Conservation (phyloP, 2,797 vertebrate genomes). For the Eulemur coronatus region DNA sequence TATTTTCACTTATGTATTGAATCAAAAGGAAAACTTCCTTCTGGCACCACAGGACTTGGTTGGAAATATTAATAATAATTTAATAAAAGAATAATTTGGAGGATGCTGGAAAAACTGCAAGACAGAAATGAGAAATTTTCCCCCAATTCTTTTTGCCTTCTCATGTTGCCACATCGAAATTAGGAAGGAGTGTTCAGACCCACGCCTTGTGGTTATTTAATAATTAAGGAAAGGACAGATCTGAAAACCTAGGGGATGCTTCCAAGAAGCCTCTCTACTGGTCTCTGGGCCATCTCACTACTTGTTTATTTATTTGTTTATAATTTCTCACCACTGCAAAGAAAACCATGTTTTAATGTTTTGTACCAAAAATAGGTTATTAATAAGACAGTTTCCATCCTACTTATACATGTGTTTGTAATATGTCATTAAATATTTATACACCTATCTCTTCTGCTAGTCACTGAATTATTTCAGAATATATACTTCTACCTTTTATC, state of each 20-base stretch:
- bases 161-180: constrained; percentile 22
- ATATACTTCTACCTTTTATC: constrained; percentile 46
- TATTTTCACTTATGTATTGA: background rate
- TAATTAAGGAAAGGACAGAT: constrained; percentile 22
- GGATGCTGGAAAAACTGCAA: background rate
- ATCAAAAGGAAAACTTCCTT: background rate
- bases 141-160: background rate
- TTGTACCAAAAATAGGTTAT: constrained; percentile 44
- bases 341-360: constrained; percentile 9
- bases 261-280: background rate
- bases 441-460: background rate
- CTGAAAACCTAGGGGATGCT: background rate
- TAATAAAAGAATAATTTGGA: constrained; percentile 55
- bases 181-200: constrained; percentile 4
- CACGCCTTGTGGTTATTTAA: constrained; percentile 35
- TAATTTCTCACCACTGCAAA: background rate
- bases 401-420: constrained; percentile 23
- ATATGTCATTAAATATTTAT: constrained; percentile 71
- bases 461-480: constrained; percentile 42
- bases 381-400: constrained; percentile 42
- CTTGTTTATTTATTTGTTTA: constrained; percentile 22
- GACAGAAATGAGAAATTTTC: background rate
- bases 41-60: background rate
- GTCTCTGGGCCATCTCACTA: background rate
- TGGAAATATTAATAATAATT: constrained; percentile 46